A percentile compares a stretch with the other conserved stretches of the same genome.
These are phyloP conservation scores for Gymnarchus niloticus DNA, from an alignment of 2,113 vertebrate genomes.

Conservation along the genomic window DNA sequence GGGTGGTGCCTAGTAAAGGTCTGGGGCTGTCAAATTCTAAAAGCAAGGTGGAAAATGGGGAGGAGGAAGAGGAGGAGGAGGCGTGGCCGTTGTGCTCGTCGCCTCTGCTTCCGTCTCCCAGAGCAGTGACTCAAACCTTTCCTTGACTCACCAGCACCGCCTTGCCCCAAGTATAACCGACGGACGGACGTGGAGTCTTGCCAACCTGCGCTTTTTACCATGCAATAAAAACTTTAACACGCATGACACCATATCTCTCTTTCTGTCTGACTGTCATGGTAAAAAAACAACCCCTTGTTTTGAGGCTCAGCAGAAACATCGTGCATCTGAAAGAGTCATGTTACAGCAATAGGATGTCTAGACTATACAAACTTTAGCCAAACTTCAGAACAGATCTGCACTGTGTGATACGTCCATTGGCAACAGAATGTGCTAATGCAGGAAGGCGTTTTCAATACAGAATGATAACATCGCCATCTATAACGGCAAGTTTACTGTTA, in stretches of 20 bases:
- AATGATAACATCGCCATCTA: background rate
- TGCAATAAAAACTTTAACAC: slow-evolving; percentile 13
- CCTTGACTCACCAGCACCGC: background rate
- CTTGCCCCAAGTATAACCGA: slow-evolving; percentile 16
- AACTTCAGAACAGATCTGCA: background rate
- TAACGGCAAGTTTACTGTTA: background rate
- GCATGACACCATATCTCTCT: slow-evolving; percentile 12
- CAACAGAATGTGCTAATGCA: background rate
- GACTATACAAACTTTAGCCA: background rate
- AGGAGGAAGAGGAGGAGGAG: background rate
- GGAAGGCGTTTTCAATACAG: background rate
- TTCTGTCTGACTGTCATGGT: slow-evolving; percentile 6
- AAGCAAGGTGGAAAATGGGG: slow-evolving; percentile 12
- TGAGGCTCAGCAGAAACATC: background rate
- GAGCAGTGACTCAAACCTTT: slow-evolving; percentile 3
- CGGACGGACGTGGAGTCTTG: slow-evolving; percentile 16
- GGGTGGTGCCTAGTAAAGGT: background rate
- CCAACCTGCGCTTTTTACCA: background rate
- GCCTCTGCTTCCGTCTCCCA: background rate
- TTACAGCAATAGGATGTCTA: background rate
- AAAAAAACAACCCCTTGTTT: background rate
- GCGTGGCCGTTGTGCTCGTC: background rate
- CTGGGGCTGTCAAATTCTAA: background rate
- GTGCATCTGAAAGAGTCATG: background rate
- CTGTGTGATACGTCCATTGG: background rate